Evolutionary conservation across 2,797 vertebrate genomes (phyloP).

Genomic region (Phalloptychus januarius): DNA sequence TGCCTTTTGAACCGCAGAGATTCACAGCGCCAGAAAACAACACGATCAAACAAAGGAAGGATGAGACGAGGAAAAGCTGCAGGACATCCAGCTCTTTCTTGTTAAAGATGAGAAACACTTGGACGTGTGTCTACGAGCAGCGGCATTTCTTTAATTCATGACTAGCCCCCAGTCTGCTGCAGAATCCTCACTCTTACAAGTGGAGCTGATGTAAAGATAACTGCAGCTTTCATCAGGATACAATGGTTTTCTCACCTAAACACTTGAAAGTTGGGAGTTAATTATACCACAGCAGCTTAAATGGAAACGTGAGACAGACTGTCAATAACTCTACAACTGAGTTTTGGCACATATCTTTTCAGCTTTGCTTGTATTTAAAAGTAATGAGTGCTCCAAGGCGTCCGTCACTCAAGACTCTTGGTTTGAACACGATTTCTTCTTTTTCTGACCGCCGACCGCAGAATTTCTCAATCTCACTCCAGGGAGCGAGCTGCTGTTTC

Average conservation of each 20-base stretch:
- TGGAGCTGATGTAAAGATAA: slow-evolving; percentile 25
- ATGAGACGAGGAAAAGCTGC: slow-evolving; percentile 60
- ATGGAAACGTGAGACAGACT: slow-evolving; percentile 2
- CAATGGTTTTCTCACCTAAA: not conserved
- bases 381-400: not conserved
- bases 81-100: slow-evolving; percentile 65
- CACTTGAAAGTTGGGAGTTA: slow-evolving; percentile 8
- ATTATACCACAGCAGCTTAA: slow-evolving; percentile 1
- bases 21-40: slow-evolving; percentile 59
- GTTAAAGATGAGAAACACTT: slow-evolving; percentile 63
- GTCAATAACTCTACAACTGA: not conserved
- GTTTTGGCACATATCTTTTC: slow-evolving; percentile 1
- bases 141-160: slow-evolving; percentile 68
- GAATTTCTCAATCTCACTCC: slow-evolving; percentile 37
- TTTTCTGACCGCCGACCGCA: slow-evolving; percentile 14
- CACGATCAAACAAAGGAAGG: slow-evolving; percentile 70
- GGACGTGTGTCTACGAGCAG: slow-evolving; percentile 54
- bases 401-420: slow-evolving; percentile 12
- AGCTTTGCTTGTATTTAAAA: not conserved
- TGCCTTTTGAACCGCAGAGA: slow-evolving; percentile 72
- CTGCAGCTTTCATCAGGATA: slow-evolving; percentile 22
- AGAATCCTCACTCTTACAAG: slow-evolving; percentile 28
- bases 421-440: slow-evolving; percentile 17
- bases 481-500: slow-evolving; percentile 23
- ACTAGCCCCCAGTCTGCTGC: slow-evolving; percentile 18